Percentiles rank a stretch among this genome's conserved stretches.
These are phyloP conservation scores for Halcyon malimbica DNA, from an alignment of 2,113 vertebrate species.

Conservation along the genomic window DNA sequence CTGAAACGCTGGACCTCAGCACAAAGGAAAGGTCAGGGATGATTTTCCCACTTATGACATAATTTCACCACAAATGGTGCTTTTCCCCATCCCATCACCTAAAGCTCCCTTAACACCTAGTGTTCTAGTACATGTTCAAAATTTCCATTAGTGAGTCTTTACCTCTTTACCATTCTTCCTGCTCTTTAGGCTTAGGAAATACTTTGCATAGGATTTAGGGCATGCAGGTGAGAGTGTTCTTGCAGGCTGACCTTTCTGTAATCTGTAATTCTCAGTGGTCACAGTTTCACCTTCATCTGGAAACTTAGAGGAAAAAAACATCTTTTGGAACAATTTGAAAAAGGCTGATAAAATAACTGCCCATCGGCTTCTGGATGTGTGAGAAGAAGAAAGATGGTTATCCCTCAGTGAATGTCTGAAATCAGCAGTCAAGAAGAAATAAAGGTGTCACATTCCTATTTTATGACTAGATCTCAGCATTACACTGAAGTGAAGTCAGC, in stretches of 20 bases:
- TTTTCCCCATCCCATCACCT: background rate
- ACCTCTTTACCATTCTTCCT: background rate
- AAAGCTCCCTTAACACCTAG: background rate
- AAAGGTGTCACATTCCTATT: background rate
- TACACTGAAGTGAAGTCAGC: background rate
- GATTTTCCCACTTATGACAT: background rate
- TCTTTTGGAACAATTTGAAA: background rate
- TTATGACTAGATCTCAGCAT: background rate
- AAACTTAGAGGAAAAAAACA: background rate
- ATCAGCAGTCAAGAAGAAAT: background rate
- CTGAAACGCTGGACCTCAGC: background rate
- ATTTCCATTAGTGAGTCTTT: background rate
- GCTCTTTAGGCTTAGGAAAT: background rate
- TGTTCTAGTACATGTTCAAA: background rate
- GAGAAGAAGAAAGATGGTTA: background rate
- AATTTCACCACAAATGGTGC: background rate
- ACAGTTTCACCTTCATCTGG: background rate
- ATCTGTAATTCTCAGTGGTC: background rate
- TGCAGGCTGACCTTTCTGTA: constrained; percentile 18
- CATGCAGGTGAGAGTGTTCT: background rate
- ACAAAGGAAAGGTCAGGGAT: background rate
- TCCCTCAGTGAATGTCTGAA: background rate
- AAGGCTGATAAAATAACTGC: background rate
- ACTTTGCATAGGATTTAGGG: background rate
- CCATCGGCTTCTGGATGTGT: background rate